phyloP scores from a whole-genome alignment of 2,797 vertebrate genomes.

The Thunnus albacares region DNA sequence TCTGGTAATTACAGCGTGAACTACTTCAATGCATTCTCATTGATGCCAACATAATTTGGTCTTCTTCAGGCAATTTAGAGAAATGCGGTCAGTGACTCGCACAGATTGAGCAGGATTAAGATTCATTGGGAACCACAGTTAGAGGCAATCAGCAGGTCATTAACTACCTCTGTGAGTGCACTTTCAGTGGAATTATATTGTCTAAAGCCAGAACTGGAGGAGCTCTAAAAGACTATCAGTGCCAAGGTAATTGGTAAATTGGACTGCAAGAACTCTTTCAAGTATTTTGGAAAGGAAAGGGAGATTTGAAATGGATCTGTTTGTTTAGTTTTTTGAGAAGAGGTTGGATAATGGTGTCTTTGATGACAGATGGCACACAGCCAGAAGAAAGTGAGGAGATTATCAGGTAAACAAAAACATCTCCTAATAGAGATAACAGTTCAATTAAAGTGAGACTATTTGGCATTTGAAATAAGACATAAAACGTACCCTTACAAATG shows the following conservation, averaged over 20 bases:
- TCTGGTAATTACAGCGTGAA: background rate
- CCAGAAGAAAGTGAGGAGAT: background rate
- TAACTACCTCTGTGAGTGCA: conserved; percentile 33
- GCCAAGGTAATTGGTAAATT: conserved; percentile 47
- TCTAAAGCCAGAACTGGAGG: conserved; percentile 25
- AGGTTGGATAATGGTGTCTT: conserved; percentile 28
- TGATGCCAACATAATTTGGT: background rate
- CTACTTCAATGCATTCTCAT: background rate
- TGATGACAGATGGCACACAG: background rate
- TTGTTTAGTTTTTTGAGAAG: background rate
- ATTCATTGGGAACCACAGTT: conserved; percentile 17
- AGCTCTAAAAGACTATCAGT: conserved; percentile 28
- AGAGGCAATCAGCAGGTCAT: conserved; percentile 31
- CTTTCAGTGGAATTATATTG: conserved; percentile 16
- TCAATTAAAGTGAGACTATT: background rate
- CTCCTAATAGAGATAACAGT: background rate
- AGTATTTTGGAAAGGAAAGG: conserved; percentile 23
- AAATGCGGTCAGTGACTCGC: conserved; percentile 20
- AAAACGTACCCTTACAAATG: background rate
- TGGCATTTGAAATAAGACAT: background rate
- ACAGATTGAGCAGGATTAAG: conserved; percentile 38
- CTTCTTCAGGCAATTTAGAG: conserved; percentile 14
- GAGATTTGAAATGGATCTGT: conserved; percentile 28
- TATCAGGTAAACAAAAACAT: background rate
- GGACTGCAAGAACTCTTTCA: conserved; percentile 29